phyloP scores from a whole-genome alignment of 2,797 vertebrate species.

The Apodemus agrarius region DNA sequence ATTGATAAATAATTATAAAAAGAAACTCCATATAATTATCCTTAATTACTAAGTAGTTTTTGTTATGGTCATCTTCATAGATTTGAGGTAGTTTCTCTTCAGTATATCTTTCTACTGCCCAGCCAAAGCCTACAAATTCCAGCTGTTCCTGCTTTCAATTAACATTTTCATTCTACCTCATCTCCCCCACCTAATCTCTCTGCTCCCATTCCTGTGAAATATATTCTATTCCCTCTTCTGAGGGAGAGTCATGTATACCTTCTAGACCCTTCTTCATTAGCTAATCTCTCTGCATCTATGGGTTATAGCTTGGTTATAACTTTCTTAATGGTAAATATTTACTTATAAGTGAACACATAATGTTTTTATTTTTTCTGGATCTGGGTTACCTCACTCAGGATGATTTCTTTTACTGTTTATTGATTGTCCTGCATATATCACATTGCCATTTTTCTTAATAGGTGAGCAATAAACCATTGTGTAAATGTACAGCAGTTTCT shows the following conservation, averaged over 20 bases:
- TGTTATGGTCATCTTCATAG: neutral
- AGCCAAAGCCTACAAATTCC: neutral
- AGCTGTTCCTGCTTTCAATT: neutral
- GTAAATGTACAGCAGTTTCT: neutral
- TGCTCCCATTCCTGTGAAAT: neutral
- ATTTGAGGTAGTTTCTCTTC: neutral
- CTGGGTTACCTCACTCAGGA: neutral
- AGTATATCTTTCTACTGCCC: neutral
- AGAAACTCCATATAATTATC: too few relatives aligned
- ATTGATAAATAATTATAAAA: too few relatives aligned
- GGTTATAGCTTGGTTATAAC: neutral
- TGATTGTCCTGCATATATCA: neutral
- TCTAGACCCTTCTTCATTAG: neutral
- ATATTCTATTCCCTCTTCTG: neutral
- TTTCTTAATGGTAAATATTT: too few relatives aligned
- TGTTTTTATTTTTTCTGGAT: neutral
- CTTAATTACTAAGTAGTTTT: neutral
- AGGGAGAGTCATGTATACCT: neutral
- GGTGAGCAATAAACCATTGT: neutral
- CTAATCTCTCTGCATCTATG: neutral
- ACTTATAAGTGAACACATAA: neutral
- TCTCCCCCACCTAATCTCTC: neutral
- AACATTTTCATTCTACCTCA: neutral
- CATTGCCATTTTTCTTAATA: neutral
- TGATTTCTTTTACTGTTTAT: neutral